Conservation (phyloP, 2,797 vertebrate genomes). For the Astyanax mexicanus region DNA sequence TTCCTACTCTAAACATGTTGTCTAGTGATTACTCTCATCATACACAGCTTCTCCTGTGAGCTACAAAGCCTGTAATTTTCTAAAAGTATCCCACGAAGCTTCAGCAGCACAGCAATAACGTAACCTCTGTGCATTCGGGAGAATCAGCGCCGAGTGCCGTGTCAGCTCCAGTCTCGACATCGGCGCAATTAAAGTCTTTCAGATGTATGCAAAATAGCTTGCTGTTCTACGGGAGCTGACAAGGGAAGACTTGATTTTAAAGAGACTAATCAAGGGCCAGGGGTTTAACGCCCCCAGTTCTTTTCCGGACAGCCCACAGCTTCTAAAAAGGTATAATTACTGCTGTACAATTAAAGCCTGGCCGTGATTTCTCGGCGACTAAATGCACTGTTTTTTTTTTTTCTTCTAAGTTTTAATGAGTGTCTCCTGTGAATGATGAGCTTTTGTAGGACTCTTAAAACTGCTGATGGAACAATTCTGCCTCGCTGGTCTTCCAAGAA, state of each 20-base stretch:
- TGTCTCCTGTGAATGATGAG: slow-evolving; percentile 59
- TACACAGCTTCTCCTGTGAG: background rate
- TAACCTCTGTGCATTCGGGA: slow-evolving; percentile 2
- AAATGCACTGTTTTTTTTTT: slow-evolving; percentile 63
- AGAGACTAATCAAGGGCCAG: slow-evolving; percentile 65
- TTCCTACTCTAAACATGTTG: slow-evolving; percentile 10
- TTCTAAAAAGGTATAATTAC: slow-evolving; percentile 74
- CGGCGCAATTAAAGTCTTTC: slow-evolving; percentile 59
- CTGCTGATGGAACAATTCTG: slow-evolving; percentile 54
- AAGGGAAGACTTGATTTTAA: slow-evolving; percentile 64
- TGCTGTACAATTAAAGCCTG: slow-evolving; percentile 66
- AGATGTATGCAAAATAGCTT: slow-evolving; percentile 66
- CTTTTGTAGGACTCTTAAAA: slow-evolving; percentile 60
- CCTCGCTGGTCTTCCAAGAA: slow-evolving; percentile 28
- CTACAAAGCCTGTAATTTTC: background rate
- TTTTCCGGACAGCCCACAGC: slow-evolving; percentile 61
- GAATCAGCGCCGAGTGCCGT: slow-evolving; percentile 37
- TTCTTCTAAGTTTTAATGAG: slow-evolving; percentile 72
- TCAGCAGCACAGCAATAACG: background rate
- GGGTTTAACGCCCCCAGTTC: slow-evolving; percentile 62
- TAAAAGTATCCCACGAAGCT: background rate
- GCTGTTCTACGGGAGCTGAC: slow-evolving; percentile 63
- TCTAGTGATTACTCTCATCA: slow-evolving; percentile 7
- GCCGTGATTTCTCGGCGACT: slow-evolving; percentile 52
- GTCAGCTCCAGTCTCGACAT: slow-evolving; percentile 58